Evolutionary conservation across 2,113 vertebrate genomes (phyloP).

Genomic region (Casuarius casuarius): DNA sequence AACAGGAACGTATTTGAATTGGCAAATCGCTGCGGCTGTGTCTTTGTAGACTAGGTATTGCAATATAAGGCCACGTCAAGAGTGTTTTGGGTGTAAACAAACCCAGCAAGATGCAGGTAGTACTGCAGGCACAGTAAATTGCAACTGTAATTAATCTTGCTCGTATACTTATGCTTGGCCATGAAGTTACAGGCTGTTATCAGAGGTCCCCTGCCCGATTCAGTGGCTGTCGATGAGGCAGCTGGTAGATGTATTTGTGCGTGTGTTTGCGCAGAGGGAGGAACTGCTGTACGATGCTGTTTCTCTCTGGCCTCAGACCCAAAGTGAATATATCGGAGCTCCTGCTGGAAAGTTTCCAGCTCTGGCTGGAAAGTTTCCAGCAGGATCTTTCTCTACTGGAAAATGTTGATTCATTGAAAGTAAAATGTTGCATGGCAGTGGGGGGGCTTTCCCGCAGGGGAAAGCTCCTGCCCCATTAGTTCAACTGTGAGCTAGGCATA

Average conservation of each 20-base stretch:
- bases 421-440: background rate
- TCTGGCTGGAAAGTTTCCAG: background rate
- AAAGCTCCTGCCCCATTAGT: background rate
- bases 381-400: background rate
- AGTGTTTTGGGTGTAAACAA: background rate
- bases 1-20: fast-evolving
- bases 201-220: background rate
- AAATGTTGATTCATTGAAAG: background rate
- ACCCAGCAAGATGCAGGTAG: background rate
- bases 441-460: background rate
- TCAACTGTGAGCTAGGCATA: background rate
- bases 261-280: background rate
- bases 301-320: background rate
- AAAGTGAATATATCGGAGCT: background rate
- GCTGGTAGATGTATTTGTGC: background rate
- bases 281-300: background rate
- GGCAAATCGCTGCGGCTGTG: fast-evolving
- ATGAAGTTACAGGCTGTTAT: background rate
- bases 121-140: background rate
- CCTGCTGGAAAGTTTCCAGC: background rate
- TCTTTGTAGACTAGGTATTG: fast-evolving
- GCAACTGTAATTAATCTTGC: background rate
- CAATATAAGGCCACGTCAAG: background rate
- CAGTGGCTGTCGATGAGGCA: background rate
- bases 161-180: background rate